Evolutionary conservation across 2,113 vertebrate genomes (phyloP), one percentile per base, ranked within the genome.

Genomic region (Gadus macrocephalus): DNA sequence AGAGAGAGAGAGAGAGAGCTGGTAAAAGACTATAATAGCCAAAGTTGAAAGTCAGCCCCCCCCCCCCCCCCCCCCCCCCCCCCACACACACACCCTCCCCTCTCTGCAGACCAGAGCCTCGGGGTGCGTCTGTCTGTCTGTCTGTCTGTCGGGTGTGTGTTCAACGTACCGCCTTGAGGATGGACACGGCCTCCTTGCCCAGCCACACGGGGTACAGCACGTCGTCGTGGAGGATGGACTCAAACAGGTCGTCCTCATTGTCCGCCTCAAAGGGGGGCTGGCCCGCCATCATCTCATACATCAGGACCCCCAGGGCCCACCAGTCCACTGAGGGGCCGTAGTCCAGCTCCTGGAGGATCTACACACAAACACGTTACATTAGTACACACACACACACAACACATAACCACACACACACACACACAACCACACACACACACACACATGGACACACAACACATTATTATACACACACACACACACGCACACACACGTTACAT

Each of bases 281-380:
- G 1, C 96, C 95, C 0, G 95, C 95, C 95, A 97, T 97, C 96
- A 98, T 98, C 91, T 98, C 96, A 0, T 97, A 98, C 95, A 98
- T 97, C 68, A 97, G 91, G 68, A 98, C 96, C 2, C 96, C 96
- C 61, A 97, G 84, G n/a, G 95, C 96, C 96, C 95, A 98, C 95
- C 96, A 97, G 86, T 98, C 95, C 84, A 98, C 95, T 0, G 96
- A 98, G 0, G 95, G 95, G 64, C 96, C 94, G 0, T 97, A 97
- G 73, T 98, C 95, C 85, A 96, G 86, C 85, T 97, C 94, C 76
- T 97, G 95, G 2, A 98, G 92, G 82, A 98, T 98, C 96, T 98
- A 73, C 35, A 55, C 69, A 66, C 16, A 66, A 5, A 68, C 25
- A 59, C 53, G 19, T 49, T 25, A 68, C 25, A 35, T 8, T n/a